Evolutionary conservation across 2,113 vertebrate genomes (phyloP), one percentile per base, ranked within the genome.

Genomic region (Tetraodon nigroviridis): DNA sequence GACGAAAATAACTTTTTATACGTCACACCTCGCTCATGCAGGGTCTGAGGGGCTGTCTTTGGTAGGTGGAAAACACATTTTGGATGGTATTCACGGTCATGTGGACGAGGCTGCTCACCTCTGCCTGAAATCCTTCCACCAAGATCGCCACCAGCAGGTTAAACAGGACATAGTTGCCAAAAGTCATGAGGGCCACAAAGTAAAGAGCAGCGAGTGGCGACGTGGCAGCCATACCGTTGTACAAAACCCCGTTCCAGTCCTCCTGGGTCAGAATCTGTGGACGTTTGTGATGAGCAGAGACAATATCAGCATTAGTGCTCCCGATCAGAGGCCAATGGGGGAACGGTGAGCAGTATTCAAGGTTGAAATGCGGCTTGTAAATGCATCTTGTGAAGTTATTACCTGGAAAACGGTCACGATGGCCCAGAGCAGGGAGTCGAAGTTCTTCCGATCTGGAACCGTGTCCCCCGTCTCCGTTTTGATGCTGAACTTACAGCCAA

Each of bases 401-500:
- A 96, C 96, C 94, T 99, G 96, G 75, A 99, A 99, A 54, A 98
- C 96, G 0, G 96, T 99, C 79, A 99, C 96, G 0, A 99, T 99
- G 55, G 96, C 96, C 96, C 96, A 99, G 1, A 99, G 91, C 50
- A 99, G 77, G 4, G 96, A 99, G 80, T 99, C 96, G 59, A 99
- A 99, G 87, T 99, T 99, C 84, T 99, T 99, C 66, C 96, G 78
- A 76, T 99, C 96, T 0, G 96, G 95, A 5, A 99, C 92, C 0
- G 96, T 99, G 73, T 99, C 96, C 54, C 96, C 96, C 0, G 92
- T 90, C 47, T 98, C 96, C 0, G 93, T 97, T 78, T 93, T 93
- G 21, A 98, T 91, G 78, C 96, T 99, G 90, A 99, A 99, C 78
- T 99, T 99, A 78, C 96, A 99, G 72, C 96, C 96, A 52, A 99